Base-by-base conservation (phyloP, 2,888 invertebrate genomes). In the Amphipoea lucens region DNA sequence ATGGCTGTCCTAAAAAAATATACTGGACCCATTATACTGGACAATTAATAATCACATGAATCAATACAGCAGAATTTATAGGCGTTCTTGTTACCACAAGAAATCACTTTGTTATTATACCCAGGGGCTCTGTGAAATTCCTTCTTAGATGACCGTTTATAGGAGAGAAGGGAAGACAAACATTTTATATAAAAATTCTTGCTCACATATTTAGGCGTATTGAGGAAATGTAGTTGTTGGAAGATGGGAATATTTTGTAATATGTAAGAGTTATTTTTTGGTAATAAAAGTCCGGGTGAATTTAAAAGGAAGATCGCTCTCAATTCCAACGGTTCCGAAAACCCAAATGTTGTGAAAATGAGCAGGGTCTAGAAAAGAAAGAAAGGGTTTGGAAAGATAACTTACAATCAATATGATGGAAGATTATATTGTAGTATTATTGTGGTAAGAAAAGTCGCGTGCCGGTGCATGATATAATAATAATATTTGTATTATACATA, bases 41-140 rank as follows among this genome's bases (percentile, higher is more conserved):
- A 81, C 82, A 89, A 87, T 89, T 89, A 92, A 89, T 90, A 91
- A 89, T 89, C 87, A 82, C 88, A 91, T 91, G 88, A 91, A 92
- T 92, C 91, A 91, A 90, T 90, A 87, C 78, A 81, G 81, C 79
- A 85, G 29, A 87, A 91, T 91, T 92, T 91, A 92, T 90, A 76
- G 83, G 40, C 77, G 85, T 85, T 90, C 90, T 92, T 90, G 92
- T 92, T 90, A 88, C 87, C 68, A 86, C 74, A 86, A 83, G 83
- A 83, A 87, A 90, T 87, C 83, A 87, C 81, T 89, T 86, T 86
- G 83, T 84, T 87, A 88, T 85, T 90, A 87, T 83, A 79, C 82
- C 87, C 83, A 60, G 76, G 77, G 90, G 86, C 82, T 74, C 69
- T 67, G 57, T 69, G 71, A 82, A 83, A 84, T 83, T 82, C 80